A percentile compares a stretch with the other conserved stretches of the same genome.
These are phyloP conservation scores for Podarcis cretensis DNA, from an alignment of 2,113 vertebrate genomes.

Conservation along the genomic window DNA sequence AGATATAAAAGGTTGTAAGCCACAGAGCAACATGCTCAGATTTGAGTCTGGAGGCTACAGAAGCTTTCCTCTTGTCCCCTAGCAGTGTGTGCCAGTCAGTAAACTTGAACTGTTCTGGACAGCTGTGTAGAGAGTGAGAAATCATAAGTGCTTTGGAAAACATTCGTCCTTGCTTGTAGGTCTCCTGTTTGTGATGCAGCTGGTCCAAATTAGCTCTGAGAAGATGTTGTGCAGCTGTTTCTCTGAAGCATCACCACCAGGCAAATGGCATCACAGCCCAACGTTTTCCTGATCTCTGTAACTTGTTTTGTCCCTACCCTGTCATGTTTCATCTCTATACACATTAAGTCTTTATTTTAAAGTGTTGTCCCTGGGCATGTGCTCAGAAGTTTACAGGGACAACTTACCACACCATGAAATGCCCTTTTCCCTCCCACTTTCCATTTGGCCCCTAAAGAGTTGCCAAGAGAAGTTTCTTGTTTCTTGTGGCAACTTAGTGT, in stretches of 20 bases:
- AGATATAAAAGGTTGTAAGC: conserved; percentile 62
- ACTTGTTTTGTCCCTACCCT: conserved; percentile 65
- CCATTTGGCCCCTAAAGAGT: conserved; percentile 47
- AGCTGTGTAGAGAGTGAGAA: conserved; percentile 63
- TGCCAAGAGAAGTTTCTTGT: conserved; percentile 67
- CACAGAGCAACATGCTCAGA: conserved; percentile 62
- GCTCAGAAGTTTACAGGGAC: conserved; percentile 62
- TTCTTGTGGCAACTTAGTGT: conserved; percentile 23
- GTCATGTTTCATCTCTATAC: conserved; percentile 70
- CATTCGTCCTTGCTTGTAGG: conserved; percentile 64
- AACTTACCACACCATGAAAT: conserved; percentile 52
- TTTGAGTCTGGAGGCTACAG: conserved; percentile 56
- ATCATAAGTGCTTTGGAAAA: conserved; percentile 58
- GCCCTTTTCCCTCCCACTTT: conserved; percentile 37
- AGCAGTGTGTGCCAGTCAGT: conserved; percentile 40
- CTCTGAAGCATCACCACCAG: conserved; percentile 70
- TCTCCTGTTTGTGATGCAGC: conserved; percentile 65
- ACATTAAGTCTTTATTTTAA: conserved; percentile 59
- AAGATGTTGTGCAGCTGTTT: conserved; percentile 76
- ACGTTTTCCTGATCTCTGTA: conserved; percentile 61
- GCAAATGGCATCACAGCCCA: conserved; percentile 62
- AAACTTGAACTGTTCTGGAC: conserved; percentile 59
- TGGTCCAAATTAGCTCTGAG: conserved; percentile 70
- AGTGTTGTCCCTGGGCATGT: conserved; percentile 57
- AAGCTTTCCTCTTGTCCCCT: conserved; percentile 60